Percentiles rank a stretch among this genome's conserved stretches.
These are phyloP conservation scores for Spodoptera litura DNA, from an alignment of 1,140 invertebrate genomes.

Conservation along the genomic window DNA sequence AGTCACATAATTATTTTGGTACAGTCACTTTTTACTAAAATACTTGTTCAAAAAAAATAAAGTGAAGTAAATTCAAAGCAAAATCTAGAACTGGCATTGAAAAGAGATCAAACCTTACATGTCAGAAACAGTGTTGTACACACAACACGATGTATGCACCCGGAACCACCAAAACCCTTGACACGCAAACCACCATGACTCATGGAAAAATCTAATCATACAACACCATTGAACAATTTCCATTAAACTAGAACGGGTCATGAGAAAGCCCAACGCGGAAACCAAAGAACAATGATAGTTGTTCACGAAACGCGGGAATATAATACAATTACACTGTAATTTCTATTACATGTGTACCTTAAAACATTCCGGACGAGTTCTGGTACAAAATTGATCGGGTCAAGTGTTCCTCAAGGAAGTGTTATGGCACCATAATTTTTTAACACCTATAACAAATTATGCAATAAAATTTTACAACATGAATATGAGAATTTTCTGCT, in stretches of 20 bases:
- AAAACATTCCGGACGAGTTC: constrained; percentile 22
- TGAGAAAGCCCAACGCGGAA: constrained; percentile 63
- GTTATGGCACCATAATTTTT: too few species aligned
- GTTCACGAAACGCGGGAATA: constrained; percentile 45
- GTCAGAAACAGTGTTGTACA: background rate
- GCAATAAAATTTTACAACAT: too few species aligned
- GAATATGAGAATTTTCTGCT: background rate
- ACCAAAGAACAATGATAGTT: constrained; percentile 50
- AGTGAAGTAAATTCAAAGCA: background rate
- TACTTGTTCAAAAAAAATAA: background rate
- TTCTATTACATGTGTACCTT: constrained; percentile 46
- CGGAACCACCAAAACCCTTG: constrained; percentile 33
- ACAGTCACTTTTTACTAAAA: background rate
- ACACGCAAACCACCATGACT: constrained; percentile 22
- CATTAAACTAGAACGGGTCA: constrained; percentile 57
- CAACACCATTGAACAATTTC: constrained; percentile 49
- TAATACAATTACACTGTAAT: constrained; percentile 54
- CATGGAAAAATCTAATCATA: constrained; percentile 40
- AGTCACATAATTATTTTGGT: background rate
- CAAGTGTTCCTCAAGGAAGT: background rate
- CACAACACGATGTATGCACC: background rate
- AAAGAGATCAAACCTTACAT: background rate
- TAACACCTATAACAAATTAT: too few species aligned
- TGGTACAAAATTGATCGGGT: background rate
- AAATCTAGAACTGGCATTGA: background rate